Evolutionary conservation across 1,140 invertebrate species (phyloP).

Genomic region (Akabosia matsudoensis): DNA sequence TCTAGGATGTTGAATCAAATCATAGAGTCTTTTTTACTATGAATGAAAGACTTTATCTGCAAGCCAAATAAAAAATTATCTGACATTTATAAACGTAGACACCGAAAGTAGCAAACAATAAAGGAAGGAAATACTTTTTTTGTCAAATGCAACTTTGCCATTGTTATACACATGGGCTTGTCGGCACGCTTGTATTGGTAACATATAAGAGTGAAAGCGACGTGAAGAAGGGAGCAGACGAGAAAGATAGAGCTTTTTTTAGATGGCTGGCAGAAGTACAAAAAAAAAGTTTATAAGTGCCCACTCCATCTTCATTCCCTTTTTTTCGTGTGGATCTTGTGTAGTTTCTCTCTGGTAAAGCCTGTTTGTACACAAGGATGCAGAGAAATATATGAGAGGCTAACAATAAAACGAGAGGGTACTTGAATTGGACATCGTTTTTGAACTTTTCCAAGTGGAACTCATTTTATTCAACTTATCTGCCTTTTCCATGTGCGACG

Average conservation of each 20-base stretch:
- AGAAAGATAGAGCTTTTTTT: background rate
- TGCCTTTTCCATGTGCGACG: background rate
- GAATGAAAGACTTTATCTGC: no score
- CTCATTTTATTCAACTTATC: background rate
- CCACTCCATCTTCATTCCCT: background rate
- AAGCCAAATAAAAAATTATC: no score
- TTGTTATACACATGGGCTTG: no score
- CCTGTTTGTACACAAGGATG: background rate
- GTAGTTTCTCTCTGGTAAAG: background rate
- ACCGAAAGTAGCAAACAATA: no score
- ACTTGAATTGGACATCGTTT: background rate
- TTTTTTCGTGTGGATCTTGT: background rate
- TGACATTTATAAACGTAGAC: no score
- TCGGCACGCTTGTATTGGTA: no score
- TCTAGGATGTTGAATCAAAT: no score
- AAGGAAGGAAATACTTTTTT: no score
- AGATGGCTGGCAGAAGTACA: background rate
- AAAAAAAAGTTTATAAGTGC: background rate
- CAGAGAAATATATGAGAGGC: background rate
- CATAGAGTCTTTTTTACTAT: no score
- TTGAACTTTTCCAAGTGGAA: conserved; percentile 19
- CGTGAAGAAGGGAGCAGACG: no score
- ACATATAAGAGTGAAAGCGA: no score
- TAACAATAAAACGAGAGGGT: background rate
- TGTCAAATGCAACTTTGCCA: no score